Evolutionary conservation across 2,797 vertebrate species (phyloP).

Genomic region (Chromobotia macracanthus): DNA sequence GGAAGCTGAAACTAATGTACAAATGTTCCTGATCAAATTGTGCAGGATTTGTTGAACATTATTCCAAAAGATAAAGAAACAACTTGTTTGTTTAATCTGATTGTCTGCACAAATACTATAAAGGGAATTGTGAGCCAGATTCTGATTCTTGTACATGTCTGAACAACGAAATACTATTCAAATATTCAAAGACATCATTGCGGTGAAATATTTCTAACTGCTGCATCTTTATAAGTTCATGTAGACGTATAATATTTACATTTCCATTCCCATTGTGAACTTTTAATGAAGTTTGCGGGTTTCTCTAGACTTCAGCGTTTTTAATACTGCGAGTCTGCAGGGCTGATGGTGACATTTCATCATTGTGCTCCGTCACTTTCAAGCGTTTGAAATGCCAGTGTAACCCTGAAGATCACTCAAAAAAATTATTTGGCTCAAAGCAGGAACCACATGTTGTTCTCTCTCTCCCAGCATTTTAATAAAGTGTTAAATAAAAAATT

Average conservation of each 20-base stretch:
- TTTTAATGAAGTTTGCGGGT: slow-evolving; percentile 42
- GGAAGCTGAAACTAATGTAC: no score
- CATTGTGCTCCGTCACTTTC: slow-evolving; percentile 31
- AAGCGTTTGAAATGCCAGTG: slow-evolving; percentile 34
- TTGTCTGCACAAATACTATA: neutral
- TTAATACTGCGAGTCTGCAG: neutral
- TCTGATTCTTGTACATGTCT: neutral
- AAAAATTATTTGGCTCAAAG: neutral
- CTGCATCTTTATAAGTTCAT: neutral
- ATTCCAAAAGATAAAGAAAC: neutral
- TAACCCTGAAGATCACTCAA: slow-evolving; percentile 25
- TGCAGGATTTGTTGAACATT: neutral
- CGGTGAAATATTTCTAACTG: neutral
- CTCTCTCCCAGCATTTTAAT: neutral
- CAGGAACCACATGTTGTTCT: neutral
- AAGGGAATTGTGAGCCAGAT: neutral
- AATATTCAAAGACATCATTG: neutral
- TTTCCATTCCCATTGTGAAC: neutral
- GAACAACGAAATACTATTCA: neutral
- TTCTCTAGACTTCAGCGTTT: neutral
- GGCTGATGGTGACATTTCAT: slow-evolving; percentile 39
- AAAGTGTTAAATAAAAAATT: no score
- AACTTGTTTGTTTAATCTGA: neutral
- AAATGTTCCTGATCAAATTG: neutral
- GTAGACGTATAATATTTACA: slow-evolving; percentile 12